Percentiles rank a stretch among this genome's conserved stretches.
Conservation (phyloP, 2,888 invertebrate species). For the Corbicula japonica region DNA sequence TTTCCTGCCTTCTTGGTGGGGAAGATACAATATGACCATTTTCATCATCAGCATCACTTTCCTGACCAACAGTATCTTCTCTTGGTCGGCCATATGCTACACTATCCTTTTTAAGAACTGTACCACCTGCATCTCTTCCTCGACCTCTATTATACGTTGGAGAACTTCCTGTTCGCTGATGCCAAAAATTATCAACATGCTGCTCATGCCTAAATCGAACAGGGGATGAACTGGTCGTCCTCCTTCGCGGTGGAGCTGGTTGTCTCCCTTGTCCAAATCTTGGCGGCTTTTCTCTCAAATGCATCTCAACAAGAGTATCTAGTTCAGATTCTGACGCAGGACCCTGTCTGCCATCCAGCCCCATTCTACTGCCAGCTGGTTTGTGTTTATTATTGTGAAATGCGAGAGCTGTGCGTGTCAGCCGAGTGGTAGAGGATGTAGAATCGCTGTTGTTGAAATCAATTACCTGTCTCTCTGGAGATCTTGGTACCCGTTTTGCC, state of each 20-base stretch:
- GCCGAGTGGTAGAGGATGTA: constrained; percentile 42
- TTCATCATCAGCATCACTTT: constrained; percentile 12
- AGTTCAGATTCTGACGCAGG: constrained; percentile 61
- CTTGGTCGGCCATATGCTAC: constrained; percentile 22
- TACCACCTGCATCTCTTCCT: constrained; percentile 68
- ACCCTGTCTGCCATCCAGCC: constrained; percentile 44
- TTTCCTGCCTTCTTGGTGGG: constrained; percentile 24
- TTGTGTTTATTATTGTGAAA: constrained; percentile 55
- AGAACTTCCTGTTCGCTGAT: constrained; percentile 29
- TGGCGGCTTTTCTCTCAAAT: constrained; percentile 16
- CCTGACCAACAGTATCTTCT: constrained; percentile 16
- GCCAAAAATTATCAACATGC: constrained; percentile 18
- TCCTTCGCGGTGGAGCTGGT: constrained; percentile 7
- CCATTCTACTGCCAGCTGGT: constrained; percentile 27
- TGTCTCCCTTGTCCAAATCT: constrained; percentile 2
- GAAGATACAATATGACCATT: too few relatives aligned
- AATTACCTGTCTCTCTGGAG: constrained; percentile 54
- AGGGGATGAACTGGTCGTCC: constrained; percentile 62
- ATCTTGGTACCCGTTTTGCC: constrained; percentile 5
- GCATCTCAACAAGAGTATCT: constrained; percentile 62
- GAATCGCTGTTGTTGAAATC: constrained; percentile 41
- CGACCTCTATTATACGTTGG: constrained; percentile 26
- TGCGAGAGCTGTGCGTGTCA: constrained; percentile 66
- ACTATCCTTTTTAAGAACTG: constrained; percentile 7
- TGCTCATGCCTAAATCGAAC: constrained; percentile 47